Evolutionary conservation across 35 echinoderm and acorn worm species (phyloP).

Genomic region (Apostichopus japonicus): DNA sequence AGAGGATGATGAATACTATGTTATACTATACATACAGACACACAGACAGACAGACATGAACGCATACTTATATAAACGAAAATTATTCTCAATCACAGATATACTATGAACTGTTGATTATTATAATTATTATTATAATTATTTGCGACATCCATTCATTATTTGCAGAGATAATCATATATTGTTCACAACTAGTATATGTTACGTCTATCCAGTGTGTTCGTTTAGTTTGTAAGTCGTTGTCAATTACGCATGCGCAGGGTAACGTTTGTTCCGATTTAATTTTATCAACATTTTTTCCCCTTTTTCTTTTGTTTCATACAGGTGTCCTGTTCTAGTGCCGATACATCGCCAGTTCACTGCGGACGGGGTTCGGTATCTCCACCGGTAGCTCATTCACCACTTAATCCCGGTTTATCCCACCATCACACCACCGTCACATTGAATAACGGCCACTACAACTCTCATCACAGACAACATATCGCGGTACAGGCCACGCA

Average conservation of each 20-base stretch:
- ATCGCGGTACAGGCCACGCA: slow-evolving; percentile 51
- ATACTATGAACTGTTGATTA: no score
- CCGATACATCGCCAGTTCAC: slow-evolving; percentile 44
- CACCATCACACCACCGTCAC: slow-evolving; percentile 49
- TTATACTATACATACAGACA: no score
- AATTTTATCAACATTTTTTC: not conserved
- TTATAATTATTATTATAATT: no score
- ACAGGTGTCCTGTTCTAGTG: slow-evolving; percentile 47
- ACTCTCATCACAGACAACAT: slow-evolving; percentile 39
- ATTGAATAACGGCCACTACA: slow-evolving; percentile 14
- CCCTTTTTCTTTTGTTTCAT: not conserved
- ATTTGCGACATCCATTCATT: no score
- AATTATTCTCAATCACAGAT: no score
- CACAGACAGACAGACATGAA: no score
- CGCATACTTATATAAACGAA: no score
- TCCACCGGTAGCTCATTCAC: slow-evolving; percentile 25
- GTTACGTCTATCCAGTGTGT: no score
- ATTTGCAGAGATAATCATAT: no score
- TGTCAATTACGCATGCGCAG: not conserved
- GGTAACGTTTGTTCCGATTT: not conserved
- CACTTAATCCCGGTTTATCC: slow-evolving; percentile 39
- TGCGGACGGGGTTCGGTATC: slow-evolving; percentile 53
- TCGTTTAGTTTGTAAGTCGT: no score
- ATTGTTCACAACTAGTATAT: no score
- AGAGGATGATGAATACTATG: no score